These are phyloP conservation scores for Diceros bicornis DNA, from an alignment of 2,797 vertebrate species.

Conservation along the genomic window DNA sequence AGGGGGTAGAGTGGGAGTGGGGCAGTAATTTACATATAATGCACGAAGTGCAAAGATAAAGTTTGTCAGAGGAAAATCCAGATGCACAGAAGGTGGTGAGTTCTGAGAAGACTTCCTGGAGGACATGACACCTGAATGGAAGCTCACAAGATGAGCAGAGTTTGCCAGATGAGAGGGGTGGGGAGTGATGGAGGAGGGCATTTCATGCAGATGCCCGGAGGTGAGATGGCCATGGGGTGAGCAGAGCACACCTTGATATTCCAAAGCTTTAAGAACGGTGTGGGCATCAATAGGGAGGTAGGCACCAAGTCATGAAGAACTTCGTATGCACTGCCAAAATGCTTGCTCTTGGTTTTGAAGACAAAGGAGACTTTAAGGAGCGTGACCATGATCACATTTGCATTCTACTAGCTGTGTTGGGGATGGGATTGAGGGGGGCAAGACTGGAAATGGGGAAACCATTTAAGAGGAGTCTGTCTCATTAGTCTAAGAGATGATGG, in stretches of 20 bases:
- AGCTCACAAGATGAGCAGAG: not conserved
- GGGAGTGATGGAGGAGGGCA: not conserved
- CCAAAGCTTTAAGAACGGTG: not conserved
- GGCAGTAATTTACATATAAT: not conserved
- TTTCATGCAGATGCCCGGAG: not conserved
- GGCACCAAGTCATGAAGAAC: not conserved
- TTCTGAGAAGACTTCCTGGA: not conserved
- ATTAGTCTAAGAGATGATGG: not conserved
- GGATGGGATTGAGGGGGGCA: not conserved
- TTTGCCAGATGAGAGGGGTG: not conserved
- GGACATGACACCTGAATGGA: not conserved
- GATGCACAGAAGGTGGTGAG: not conserved
- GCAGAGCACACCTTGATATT: not conserved
- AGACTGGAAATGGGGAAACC: not conserved
- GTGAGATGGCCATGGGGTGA: not conserved
- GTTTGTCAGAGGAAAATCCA: not conserved
- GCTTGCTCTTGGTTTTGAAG: not conserved
- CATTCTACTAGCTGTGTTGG: not conserved
- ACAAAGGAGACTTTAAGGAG: not conserved
- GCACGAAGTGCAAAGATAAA: not conserved
- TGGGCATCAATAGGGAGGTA: not conserved
- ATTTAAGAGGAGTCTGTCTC: not conserved
- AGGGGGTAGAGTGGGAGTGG: not conserved
- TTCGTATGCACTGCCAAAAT: rapidly evolving
- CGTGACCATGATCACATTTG: not conserved